Conservation (phyloP, 2,113 vertebrate genomes). For the Larimichthys polyactis region DNA sequence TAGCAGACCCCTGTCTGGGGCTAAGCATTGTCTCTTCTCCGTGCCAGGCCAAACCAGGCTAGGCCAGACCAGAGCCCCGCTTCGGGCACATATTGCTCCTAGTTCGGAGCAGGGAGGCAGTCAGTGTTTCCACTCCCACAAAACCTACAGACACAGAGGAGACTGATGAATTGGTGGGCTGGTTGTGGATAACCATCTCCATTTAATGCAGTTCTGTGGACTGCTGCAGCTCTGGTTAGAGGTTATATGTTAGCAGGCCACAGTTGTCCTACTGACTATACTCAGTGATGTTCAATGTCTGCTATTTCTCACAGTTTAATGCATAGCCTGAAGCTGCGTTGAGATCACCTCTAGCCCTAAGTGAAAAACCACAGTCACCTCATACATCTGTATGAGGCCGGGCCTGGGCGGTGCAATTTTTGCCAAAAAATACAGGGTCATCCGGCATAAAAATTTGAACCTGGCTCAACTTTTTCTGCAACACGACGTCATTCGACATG, state of each 20-base stretch:
- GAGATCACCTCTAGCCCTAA: not conserved
- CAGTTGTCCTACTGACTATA: not conserved
- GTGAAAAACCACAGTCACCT: not conserved
- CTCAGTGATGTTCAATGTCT: not conserved
- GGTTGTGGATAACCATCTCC: conserved; percentile 46
- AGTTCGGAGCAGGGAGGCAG: conserved; percentile 38
- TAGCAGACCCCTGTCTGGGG: conserved; percentile 29
- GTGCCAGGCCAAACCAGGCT: conserved; percentile 28
- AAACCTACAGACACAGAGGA: conserved; percentile 54
- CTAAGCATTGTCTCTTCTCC: conserved; percentile 53
- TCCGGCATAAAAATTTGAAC: rapidly evolving
- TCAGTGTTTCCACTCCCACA: conserved; percentile 70
- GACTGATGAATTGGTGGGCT: conserved; percentile 52
- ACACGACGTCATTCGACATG: not conserved
- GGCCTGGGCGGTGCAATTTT: not conserved
- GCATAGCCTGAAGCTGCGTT: not conserved
- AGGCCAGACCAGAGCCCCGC: conserved; percentile 28
- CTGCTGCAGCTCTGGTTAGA: conserved; percentile 23
- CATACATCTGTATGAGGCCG: not conserved
- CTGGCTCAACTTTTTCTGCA: not conserved
- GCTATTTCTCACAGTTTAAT: not conserved
- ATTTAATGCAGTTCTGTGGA: conserved; percentile 39
- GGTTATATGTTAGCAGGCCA: not conserved
- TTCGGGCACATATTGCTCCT: conserved; percentile 37
- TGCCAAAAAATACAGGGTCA: not conserved